Conservation (phyloP, 2,113 vertebrate genomes). For the Chamaetylas fuelleborni region DNA sequence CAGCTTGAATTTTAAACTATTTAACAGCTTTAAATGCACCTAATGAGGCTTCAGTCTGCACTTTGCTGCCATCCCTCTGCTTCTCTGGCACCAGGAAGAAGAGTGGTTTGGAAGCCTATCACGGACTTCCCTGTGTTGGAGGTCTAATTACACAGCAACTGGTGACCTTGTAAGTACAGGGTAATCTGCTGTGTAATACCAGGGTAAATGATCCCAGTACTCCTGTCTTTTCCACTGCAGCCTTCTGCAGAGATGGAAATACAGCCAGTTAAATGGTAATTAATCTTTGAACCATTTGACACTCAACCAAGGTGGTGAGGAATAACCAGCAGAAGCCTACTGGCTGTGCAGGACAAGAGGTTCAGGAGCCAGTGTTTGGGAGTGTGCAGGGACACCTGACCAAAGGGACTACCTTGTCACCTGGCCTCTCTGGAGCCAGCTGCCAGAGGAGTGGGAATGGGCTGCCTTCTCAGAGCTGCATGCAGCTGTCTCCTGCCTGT, state of each 20-base stretch:
- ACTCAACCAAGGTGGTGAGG: neutral
- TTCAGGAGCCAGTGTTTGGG: neutral
- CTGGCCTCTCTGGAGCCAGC: neutral
- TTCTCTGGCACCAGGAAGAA: neutral
- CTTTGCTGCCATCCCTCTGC: slow-evolving; percentile 12
- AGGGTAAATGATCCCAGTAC: slow-evolving; percentile 38
- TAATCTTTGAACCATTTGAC: slow-evolving; percentile 43
- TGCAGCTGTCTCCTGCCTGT: neutral
- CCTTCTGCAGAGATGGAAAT: neutral
- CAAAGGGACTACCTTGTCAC: neutral
- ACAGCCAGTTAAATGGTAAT: neutral
- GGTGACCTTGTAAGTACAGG: slow-evolving; percentile 44
- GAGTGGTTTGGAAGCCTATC: neutral
- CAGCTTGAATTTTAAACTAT: slow-evolving; percentile 26
- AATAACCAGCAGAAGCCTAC: neutral
- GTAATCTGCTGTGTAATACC: slow-evolving; percentile 38
- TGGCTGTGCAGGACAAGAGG: neutral
- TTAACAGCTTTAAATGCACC: slow-evolving; percentile 34
- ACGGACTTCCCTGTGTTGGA: neutral
- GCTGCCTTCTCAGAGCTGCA: neutral
- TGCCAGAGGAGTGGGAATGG: neutral
- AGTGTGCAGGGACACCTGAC: neutral
- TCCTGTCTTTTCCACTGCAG: slow-evolving; percentile 21
- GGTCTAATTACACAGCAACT: slow-evolving; percentile 42
- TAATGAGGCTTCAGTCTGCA: slow-evolving; percentile 20